phyloP scores from a whole-genome alignment of 2,888 invertebrate genomes.

The Xylophagus ater region DNA sequence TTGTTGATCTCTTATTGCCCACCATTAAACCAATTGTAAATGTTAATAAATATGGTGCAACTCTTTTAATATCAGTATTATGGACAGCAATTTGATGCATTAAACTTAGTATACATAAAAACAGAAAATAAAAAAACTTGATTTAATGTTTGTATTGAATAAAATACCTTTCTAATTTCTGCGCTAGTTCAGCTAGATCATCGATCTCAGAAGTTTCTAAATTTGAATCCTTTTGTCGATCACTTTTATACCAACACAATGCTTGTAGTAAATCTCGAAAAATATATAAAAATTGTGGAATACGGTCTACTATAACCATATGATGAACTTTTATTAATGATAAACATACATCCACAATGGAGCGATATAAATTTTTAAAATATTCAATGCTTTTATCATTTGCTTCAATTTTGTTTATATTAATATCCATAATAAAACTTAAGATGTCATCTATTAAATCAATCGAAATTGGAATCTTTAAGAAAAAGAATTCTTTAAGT shows the following conservation, averaged over 20 bases:
- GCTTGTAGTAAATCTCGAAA: slow-evolving; percentile 33
- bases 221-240: slow-evolving; percentile 27
- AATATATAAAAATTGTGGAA: slow-evolving; percentile 30
- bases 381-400: slow-evolving; percentile 22
- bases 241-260: slow-evolving; percentile 33
- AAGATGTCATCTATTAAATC: slow-evolving; percentile 31
- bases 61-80: slow-evolving; percentile 30
- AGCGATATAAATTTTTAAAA: slow-evolving; percentile 24
- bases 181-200: slow-evolving; percentile 27
- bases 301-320: slow-evolving; percentile 29
- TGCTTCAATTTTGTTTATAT: slow-evolving; percentile 27
- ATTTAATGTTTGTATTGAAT: neutral
- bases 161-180: slow-evolving; percentile 27
- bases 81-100: slow-evolving; percentile 28
- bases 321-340: slow-evolving; percentile 27
- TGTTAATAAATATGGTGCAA: slow-evolving; percentile 34
- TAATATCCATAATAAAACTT: slow-evolving; percentile 28
- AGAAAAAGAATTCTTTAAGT: neutral
- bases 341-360: slow-evolving; percentile 26
- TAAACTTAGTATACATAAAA: slow-evolving; percentile 18
- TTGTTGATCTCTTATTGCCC: slow-evolving; percentile 31
- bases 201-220: slow-evolving; percentile 28
- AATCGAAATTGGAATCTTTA: slow-evolving; percentile 26
- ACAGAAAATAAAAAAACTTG: neutral
- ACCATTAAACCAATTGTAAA: slow-evolving; percentile 34